Evolutionary conservation across 2,797 vertebrate species (phyloP), one percentile per base, ranked within the genome.

Genomic region (Alcedo quadribrachys): DNA sequence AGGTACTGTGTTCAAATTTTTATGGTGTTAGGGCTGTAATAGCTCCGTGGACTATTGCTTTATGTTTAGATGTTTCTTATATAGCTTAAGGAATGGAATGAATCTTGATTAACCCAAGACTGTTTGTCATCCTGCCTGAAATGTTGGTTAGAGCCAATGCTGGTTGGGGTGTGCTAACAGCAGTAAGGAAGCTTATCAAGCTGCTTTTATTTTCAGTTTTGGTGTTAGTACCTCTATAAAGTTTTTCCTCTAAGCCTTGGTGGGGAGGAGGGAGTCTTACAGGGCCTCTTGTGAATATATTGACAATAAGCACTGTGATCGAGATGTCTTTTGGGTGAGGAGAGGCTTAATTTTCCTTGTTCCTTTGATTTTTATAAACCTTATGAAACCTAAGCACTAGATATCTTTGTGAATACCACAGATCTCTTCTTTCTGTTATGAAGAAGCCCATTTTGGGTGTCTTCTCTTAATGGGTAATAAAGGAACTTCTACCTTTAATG

Each of bases 1-100:
- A 78, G 42, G 66, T 57, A 2, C 1, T 32, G 21, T 0, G 35
- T 1, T 65, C 3, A 8, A 3, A 0, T 6, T 27, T 9, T 27
- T 20, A 15, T 1, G 37, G 1, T 58, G 4, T 14, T n/a, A 19
- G 33, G 14, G n/a, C 12, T 83, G 5, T 30, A 15, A 12, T 24
- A 55, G 45, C 27, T 82, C 35, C 58, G 2, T 35, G 35, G 42
- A 1, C 4, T 42, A 3, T 32, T 51, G 9, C 5, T 32, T 75
- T 0, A 0, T 18, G 11, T 18, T 54, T 43, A 5, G 21, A 2
- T 67, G 3, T 32, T n/a, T 74, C 19, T 75, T 45, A 19, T 4
- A 3, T 57, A 15, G 20, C 6, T 70, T 37, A 8, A 15, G 9
- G 17, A 5, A 8, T 15, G 7, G 15, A 5, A 6, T 37, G 9